Base-by-base conservation (phyloP, 2,888 invertebrate species). In the Oasisia sp. region DNA sequence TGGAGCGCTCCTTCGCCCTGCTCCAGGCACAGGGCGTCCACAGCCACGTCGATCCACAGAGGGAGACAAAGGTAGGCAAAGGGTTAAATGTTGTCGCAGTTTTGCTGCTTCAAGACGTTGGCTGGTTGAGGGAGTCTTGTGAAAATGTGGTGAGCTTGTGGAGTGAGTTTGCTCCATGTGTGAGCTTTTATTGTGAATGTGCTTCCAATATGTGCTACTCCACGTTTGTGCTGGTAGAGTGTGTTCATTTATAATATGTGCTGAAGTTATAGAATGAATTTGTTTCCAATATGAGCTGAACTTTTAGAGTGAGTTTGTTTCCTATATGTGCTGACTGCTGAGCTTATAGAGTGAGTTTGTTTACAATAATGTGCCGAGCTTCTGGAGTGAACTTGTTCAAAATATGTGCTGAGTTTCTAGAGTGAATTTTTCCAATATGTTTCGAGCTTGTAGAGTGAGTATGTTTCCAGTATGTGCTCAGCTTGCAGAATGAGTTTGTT, bases 1-100 rank as follows among this genome's bases (percentile, higher is more conserved):
- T 96, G 93, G 95, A 96, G 94, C 95, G 94, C 92, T 94, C 95
- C 7, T 94, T 94, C 91, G 94, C 95, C 45, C 93, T 95, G 50
- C 93, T 96, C n/a, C 95, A 95, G 93, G 93, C 93, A 89, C 94
- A 95, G 74, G 93, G 27, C 32, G 90, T 94, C 9, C 94, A 94
- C 19, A 94, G 94, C 89, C 93, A 93, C 89, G 94, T 94, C 44
- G 95, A 95, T 92, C 95, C 95, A 90, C 94, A 95, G 92, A 74
- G 74, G 95, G 92, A 94, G 74, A 27, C 74, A 27, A 74, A 74
- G 74, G 74, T 74, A 74, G 5, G 74, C 27, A 74, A n/a, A 74
- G 74, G 74, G 74, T 74, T 74, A 74, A 74, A 5, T 74, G 74
- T 74, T 38, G 38, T 38, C 2, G 4, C 38, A 38, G 38, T 38